Evolutionary conservation across 2,888 invertebrate species (phyloP).

Genomic region (Ochropleura plecta): DNA sequence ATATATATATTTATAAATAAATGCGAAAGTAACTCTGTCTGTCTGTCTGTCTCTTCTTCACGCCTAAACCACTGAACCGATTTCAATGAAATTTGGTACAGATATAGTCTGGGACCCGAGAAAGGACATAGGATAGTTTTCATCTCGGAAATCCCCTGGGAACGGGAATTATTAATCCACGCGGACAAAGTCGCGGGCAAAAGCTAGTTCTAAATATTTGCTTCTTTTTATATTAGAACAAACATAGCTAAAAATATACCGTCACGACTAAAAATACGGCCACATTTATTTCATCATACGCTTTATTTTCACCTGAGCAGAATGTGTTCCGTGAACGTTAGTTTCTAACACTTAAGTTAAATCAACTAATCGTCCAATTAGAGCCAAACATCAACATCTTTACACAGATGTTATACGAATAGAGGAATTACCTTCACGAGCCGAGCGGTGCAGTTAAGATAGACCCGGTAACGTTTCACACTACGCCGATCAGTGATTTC

Average conservation of each 20-base stretch:
- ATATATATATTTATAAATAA: no score
- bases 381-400: conserved; percentile 73
- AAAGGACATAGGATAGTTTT: no score
- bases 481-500: conserved; percentile 79
- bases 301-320: conserved; percentile 66
- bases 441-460: conserved; percentile 69
- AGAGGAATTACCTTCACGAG: conserved; percentile 71
- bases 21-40: no score
- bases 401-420: conserved; percentile 69
- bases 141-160: no score
- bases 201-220: conserved; percentile 31
- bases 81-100: no score
- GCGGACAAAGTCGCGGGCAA: no score
- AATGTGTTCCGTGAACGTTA: conserved; percentile 52
- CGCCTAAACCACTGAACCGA: no score
- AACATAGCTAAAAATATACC: conserved; percentile 25
- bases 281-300: conserved; percentile 56
- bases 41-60: no score
- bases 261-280: conserved; percentile 30
- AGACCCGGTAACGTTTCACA: conserved; percentile 77
- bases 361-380: conserved; percentile 75
- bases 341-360: conserved; percentile 72
- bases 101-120: no score
- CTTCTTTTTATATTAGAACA: conserved; percentile 39
- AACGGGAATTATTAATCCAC: no score